These are phyloP conservation scores for Epinephelus awoara DNA, from an alignment of 2,797 vertebrate genomes.

Conservation along the genomic window DNA sequence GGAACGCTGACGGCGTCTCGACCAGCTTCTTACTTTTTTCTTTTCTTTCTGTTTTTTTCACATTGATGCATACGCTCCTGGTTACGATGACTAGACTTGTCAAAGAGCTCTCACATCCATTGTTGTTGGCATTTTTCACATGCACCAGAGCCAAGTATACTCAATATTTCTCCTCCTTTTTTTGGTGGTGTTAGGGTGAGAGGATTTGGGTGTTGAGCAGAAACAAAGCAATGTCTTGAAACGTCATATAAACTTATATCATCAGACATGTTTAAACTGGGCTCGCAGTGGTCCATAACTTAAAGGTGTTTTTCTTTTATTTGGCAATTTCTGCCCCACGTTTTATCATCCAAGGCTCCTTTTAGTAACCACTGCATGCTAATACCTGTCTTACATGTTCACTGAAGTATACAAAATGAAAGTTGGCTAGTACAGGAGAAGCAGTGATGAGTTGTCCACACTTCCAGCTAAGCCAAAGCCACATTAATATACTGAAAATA, in stretches of 20 bases:
- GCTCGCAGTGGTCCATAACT: background rate
- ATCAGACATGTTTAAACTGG: slow-evolving; percentile 34
- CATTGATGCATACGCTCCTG: slow-evolving; percentile 59
- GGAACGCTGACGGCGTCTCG: slow-evolving; percentile 26
- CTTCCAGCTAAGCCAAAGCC: slow-evolving; percentile 31
- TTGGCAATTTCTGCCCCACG: background rate
- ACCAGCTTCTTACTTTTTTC: slow-evolving; percentile 20
- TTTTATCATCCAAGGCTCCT: slow-evolving; percentile 20
- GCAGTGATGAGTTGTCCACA: slow-evolving; percentile 35
- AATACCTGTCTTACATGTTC: slow-evolving; percentile 30
- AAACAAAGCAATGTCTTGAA: slow-evolving; percentile 50
- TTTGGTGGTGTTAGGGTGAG: background rate
- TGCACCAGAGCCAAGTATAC: slow-evolving; percentile 57
- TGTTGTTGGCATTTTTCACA: slow-evolving; percentile 62
- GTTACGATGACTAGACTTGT: slow-evolving; percentile 68
- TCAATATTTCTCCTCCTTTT: background rate
- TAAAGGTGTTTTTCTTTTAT: background rate
- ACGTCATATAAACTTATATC: slow-evolving; percentile 39
- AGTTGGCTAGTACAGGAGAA: slow-evolving; percentile 15
- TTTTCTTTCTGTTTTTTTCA: slow-evolving; percentile 24
- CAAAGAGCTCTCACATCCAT: slow-evolving; percentile 59
- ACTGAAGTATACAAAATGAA: slow-evolving; percentile 34
- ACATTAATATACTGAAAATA: slow-evolving; percentile 25
- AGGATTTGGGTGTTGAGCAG: slow-evolving; percentile 37
- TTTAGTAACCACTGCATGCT: slow-evolving; percentile 17